Conservation (phyloP, 2,888 invertebrate species). For the Amorpha juglandis region DNA sequence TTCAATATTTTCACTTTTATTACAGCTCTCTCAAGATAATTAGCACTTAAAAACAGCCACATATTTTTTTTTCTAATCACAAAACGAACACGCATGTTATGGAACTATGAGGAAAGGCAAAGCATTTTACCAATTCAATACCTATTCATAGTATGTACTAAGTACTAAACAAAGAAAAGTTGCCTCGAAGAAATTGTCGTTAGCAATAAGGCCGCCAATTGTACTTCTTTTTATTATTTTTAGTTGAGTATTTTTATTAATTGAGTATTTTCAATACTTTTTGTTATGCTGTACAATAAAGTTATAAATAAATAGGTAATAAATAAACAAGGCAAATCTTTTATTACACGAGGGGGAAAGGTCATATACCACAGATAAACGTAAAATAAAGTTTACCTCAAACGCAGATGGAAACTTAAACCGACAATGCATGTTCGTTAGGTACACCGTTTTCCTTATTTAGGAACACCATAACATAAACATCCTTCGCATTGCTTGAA, state of each 20-base stretch:
- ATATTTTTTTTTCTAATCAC: not conserved
- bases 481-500: not conserved
- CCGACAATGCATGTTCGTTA: not conserved
- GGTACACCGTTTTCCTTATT: not conserved
- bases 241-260: no score
- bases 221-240: no score
- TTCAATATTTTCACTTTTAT: slow-evolving; percentile 21
- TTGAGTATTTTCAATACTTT: no score
- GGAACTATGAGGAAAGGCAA: not conserved
- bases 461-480: no score
- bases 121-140: not conserved
- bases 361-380: not conserved
- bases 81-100: not conserved
- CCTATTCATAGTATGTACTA: not conserved
- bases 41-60: not conserved
- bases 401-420: not conserved
- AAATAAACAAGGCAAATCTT: not conserved
- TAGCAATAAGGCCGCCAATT: no score
- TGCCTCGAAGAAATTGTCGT: no score
- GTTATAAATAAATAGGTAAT: no score
- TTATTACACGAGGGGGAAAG: not conserved
- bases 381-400: not conserved
- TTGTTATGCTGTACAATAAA: no score
- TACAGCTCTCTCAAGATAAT: slow-evolving; percentile 13
- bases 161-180: no score